A percentile compares a stretch with the other conserved stretches of the same genome.
Conservation (phyloP, 2,113 vertebrate species). For the Donacobius atricapilla region DNA sequence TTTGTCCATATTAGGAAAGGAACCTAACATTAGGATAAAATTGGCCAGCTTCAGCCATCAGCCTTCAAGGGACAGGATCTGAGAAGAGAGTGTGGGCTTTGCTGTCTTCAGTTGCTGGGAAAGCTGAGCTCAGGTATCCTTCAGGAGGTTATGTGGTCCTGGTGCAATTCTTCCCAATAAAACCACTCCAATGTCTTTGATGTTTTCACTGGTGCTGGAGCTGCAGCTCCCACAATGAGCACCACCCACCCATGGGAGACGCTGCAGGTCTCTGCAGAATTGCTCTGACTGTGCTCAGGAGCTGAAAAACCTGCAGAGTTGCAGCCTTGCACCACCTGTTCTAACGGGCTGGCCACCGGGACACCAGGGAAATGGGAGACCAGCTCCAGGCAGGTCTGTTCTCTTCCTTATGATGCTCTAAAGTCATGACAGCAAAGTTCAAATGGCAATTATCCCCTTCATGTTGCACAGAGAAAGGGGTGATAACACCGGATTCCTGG, state of each 20-base stretch:
- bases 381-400: rapidly evolving
- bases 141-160: not conserved
- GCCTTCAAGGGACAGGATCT: not conserved
- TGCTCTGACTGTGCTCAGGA: not conserved
- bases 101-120: not conserved
- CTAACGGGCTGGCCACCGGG: not conserved
- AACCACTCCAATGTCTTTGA: not conserved
- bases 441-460: not conserved
- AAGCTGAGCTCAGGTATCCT: not conserved
- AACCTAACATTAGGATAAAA: not conserved
- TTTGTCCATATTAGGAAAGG: not conserved
- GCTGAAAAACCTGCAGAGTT: not conserved
- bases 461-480: not conserved
- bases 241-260: rapidly evolving
- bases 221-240: not conserved
- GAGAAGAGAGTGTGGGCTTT: not conserved
- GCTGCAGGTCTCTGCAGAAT: not conserved
- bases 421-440: not conserved
- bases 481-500: not conserved
- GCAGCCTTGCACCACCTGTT: not conserved
- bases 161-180: not conserved
- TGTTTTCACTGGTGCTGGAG: not conserved
- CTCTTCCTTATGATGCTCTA: not conserved
- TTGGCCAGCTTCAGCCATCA: not conserved
- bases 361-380: rapidly evolving